Percentiles rank a stretch among this genome's conserved stretches.
Conservation (phyloP, 2,113 vertebrate species). For the Mustela nigripes region DNA sequence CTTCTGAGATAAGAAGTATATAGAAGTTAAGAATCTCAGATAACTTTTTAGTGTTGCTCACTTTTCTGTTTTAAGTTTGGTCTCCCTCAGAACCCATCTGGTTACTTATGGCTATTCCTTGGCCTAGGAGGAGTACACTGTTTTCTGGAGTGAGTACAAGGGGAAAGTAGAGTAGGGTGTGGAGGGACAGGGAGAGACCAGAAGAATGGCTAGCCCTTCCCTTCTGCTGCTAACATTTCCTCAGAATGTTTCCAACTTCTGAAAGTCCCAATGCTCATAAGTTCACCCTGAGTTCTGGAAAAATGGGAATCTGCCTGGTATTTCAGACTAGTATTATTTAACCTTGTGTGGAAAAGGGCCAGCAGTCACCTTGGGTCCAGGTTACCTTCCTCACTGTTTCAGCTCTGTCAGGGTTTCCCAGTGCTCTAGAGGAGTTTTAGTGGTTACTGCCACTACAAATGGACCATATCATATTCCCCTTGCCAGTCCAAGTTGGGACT, state of each 20-base stretch:
- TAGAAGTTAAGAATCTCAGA: not conserved
- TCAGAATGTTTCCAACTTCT: not conserved
- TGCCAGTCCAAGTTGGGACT: not conserved
- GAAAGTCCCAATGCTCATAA: not conserved
- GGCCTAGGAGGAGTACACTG: not conserved
- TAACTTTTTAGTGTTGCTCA: constrained; percentile 13
- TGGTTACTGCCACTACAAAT: not conserved
- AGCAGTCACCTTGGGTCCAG: not conserved
- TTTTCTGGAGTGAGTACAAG: not conserved
- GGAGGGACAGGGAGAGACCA: not conserved
- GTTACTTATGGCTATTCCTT: not conserved
- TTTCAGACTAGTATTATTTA: not conserved
- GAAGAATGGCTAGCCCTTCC: not conserved
- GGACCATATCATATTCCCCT: not conserved
- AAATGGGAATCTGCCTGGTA: not conserved
- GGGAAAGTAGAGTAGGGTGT: not conserved
- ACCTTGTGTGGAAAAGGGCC: not conserved
- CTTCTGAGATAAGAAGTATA: not conserved
- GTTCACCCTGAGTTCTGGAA: not conserved
- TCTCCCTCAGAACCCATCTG: not conserved
- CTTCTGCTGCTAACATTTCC: not conserved
- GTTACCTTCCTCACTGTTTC: not conserved
- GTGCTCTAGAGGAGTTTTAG: not conserved
- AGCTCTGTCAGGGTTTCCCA: not conserved
- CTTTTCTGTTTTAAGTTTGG: constrained; percentile 20